Percentiles rank a stretch among this genome's conserved stretches.
These are phyloP conservation scores for Neoascia interrupta DNA, from an alignment of 2,888 invertebrate genomes.

Conservation along the genomic window DNA sequence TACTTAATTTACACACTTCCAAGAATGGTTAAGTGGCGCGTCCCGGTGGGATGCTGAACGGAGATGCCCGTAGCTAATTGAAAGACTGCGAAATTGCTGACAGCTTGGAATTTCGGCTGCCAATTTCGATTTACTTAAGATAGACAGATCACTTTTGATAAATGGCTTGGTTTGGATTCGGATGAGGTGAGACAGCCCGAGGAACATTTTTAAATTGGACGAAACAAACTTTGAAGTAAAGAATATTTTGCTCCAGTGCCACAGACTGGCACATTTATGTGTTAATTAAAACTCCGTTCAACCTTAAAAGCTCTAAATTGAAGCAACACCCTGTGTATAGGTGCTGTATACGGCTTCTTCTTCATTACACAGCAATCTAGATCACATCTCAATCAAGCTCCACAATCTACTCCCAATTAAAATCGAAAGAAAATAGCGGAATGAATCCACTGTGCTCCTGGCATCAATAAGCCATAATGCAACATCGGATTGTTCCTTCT, in stretches of 20 bases:
- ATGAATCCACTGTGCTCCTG: conserved; percentile 19
- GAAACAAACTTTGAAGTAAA: too few relatives aligned
- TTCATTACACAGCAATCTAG: conserved; percentile 30
- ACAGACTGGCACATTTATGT: conserved; percentile 7
- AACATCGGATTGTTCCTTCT: conserved; percentile 21
- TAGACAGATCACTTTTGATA: conserved; percentile 4
- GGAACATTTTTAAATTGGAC: too few relatives aligned
- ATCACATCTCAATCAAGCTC: conserved; percentile 39
- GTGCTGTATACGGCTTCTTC: not conserved
- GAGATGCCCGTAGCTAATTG: conserved; percentile 17
- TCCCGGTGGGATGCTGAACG: not conserved
- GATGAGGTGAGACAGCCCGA: too few relatives aligned
- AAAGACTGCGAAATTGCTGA: conserved; percentile 27
- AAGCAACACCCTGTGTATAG: too few relatives aligned
- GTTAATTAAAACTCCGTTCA: conserved; percentile 40
- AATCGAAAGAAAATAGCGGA: not conserved
- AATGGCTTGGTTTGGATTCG: conserved; percentile 1
- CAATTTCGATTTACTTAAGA: too few relatives aligned
- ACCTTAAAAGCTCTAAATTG: conserved; percentile 19
- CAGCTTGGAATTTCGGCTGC: conserved; percentile 28
- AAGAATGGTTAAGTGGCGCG: not conserved
- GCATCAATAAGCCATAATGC: conserved; percentile 31
- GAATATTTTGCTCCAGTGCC: too few relatives aligned
- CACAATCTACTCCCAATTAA: conserved; percentile 30
- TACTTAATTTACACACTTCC: not conserved